Conservation (phyloP, 2,113 vertebrate genomes). For the Accipiter virgatus region DNA sequence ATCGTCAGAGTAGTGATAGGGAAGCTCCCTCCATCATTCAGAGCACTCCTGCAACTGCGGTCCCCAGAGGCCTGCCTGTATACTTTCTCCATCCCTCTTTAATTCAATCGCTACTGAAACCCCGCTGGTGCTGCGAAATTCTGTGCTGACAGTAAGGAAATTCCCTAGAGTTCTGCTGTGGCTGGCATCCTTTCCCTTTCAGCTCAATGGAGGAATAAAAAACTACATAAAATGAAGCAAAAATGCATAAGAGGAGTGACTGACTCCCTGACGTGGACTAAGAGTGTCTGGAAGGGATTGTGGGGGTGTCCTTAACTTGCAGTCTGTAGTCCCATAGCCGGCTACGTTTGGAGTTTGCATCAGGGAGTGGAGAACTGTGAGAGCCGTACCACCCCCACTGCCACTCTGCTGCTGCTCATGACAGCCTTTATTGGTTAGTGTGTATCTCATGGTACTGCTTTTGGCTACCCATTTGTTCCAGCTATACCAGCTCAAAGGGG, state of each 20-base stretch:
- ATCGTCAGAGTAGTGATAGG: background rate
- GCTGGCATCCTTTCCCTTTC: background rate
- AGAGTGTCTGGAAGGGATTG: background rate
- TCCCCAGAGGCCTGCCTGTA: background rate
- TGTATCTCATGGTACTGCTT: background rate
- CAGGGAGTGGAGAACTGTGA: background rate
- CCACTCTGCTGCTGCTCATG: background rate
- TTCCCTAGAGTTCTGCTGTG: background rate
- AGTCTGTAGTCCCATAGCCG: background rate
- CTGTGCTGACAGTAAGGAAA: background rate
- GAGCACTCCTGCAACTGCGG: background rate
- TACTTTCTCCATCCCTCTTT: background rate
- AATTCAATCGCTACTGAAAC: background rate
- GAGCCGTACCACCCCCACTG: accelerated
- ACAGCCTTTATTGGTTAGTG: background rate
- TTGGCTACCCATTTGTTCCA: background rate
- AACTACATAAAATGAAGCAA: background rate
- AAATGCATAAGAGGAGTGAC: background rate
- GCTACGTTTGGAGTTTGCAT: accelerated
- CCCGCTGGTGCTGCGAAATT: background rate
- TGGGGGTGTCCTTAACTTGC: background rate
- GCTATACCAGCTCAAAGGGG: background rate
- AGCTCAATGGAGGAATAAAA: background rate
- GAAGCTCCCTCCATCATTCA: background rate
- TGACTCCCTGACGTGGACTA: background rate